These are phyloP conservation scores for Doryteuthis pealeii DNA, from an alignment of 1,140 invertebrate genomes.

Conservation along the genomic window DNA sequence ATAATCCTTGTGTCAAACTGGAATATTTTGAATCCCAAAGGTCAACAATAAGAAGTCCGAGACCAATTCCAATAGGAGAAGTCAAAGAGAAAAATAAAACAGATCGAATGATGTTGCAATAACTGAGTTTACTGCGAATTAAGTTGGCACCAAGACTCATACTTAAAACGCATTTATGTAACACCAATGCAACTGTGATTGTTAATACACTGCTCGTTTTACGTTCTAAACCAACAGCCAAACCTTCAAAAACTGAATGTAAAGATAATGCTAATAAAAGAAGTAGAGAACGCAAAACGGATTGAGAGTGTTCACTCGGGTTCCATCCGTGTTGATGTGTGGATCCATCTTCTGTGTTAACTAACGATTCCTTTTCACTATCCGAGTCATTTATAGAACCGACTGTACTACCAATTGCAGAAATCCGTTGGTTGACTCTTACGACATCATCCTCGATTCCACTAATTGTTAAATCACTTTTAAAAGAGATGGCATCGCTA, in stretches of 20 bases:
- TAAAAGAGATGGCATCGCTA: neutral
- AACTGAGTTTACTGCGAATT: slow-evolving; percentile 68
- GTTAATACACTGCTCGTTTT: slow-evolving; percentile 49
- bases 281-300: slow-evolving; percentile 60
- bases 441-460: slow-evolving; percentile 14
- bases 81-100: slow-evolving; percentile 68
- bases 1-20: slow-evolving; percentile 61
- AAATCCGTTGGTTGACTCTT: neutral
- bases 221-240: slow-evolving; percentile 75
- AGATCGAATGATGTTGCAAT: slow-evolving; percentile 55
- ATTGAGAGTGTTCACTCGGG: slow-evolving; percentile 48
- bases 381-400: neutral
- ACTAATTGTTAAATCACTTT: slow-evolving; percentile 7
- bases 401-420: neutral
- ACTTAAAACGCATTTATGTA: slow-evolving; percentile 68
- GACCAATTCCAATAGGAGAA: slow-evolving; percentile 68
- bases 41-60: slow-evolving; percentile 66
- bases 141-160: slow-evolving; percentile 69
- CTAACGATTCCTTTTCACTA: neutral
- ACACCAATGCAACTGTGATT: slow-evolving; percentile 66
- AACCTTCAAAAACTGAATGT: slow-evolving; percentile 78
- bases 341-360: neutral
- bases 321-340: neutral
- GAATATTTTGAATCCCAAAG: slow-evolving; percentile 50
- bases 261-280: slow-evolving; percentile 72